phyloP scores from a whole-genome alignment of 2,113 vertebrate species.

The Mohoua ochrocephala region DNA sequence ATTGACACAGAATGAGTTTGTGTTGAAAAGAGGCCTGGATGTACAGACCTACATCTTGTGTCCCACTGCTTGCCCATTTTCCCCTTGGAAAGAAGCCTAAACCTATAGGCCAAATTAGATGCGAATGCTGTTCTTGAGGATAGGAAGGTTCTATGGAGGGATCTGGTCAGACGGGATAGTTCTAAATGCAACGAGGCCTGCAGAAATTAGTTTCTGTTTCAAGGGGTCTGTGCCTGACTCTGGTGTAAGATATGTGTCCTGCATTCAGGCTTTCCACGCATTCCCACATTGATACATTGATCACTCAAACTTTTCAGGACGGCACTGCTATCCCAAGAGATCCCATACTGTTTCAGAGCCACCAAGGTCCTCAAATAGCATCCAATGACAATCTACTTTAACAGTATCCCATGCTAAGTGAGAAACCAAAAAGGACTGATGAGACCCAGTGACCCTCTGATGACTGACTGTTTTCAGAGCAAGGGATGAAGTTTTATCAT shows the following conservation, averaged over 20 bases:
- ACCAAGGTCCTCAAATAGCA: not conserved
- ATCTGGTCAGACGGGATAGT: not conserved
- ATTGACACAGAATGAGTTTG: not conserved
- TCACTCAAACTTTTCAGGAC: not conserved
- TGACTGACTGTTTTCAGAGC: not conserved
- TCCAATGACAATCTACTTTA: not conserved
- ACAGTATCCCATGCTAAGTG: not conserved
- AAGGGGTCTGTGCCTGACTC: not conserved
- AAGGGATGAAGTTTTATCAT: not conserved
- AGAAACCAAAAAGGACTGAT: not conserved
- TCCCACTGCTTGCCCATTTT: not conserved
- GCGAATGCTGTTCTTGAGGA: not conserved
- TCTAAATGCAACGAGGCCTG: not conserved
- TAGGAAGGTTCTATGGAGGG: not conserved
- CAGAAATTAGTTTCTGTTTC: not conserved
- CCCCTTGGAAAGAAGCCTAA: not conserved
- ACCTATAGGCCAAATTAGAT: not conserved
- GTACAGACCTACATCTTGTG: not conserved
- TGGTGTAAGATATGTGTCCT: not conserved
- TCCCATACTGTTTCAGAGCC: not conserved
- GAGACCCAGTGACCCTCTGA: not conserved
- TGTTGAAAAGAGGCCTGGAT: not conserved
- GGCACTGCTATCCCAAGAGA: not conserved
- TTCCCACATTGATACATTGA: not conserved
- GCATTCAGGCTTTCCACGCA: not conserved